phyloP scores from a whole-genome alignment of 2,797 vertebrate genomes.

The Rhabdomys pumilio region DNA sequence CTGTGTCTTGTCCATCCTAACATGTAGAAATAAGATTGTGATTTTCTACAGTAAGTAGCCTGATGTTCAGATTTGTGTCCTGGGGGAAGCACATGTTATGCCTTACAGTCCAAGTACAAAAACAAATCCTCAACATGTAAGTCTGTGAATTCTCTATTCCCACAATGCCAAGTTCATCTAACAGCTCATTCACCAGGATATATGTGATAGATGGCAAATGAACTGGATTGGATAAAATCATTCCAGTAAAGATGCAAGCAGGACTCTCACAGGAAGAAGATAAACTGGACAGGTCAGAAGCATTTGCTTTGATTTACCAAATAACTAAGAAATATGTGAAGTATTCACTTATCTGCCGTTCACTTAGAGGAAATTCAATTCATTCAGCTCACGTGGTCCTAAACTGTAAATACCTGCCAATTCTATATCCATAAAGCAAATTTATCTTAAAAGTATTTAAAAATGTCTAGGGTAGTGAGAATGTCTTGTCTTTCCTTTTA shows the following conservation, averaged over 20 bases:
- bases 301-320: slow-evolving; percentile 27
- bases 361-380: too few species aligned
- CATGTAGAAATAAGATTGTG: background rate
- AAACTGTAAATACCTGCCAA: background rate
- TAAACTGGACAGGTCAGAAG: background rate
- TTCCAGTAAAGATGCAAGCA: background rate
- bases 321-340: background rate
- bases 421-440: background rate
- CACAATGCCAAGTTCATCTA: background rate
- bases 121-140: background rate
- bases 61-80: background rate
- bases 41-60: background rate
- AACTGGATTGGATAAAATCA: background rate
- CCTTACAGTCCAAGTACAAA: background rate
- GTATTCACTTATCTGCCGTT: too few species aligned
- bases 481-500: background rate
- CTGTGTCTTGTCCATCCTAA: background rate
- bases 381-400: background rate
- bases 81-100: too few species aligned
- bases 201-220: background rate
- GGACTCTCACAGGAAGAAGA: background rate
- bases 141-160: background rate
- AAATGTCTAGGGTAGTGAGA: background rate
- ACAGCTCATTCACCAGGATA: background rate
- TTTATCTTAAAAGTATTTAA: slow-evolving; percentile 14